Evolutionary conservation across 2,888 invertebrate species (phyloP), one percentile per base, ranked within the genome.

Genomic region (Aleiodes leptofemur): DNA sequence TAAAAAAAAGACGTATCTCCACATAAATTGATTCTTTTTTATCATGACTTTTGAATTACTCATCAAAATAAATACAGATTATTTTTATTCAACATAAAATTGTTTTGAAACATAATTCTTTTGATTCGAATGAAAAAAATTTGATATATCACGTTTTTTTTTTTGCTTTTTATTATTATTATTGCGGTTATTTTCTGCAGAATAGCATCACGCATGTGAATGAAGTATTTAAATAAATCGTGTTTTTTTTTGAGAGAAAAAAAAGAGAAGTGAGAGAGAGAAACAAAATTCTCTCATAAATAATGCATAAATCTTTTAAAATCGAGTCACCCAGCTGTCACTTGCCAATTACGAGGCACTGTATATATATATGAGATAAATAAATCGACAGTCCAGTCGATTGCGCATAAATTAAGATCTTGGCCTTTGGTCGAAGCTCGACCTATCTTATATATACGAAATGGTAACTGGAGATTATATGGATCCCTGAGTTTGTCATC

Each of bases 241-340:
- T 53, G 13, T 53, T 53, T 53, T 14, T 11, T 23, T 23, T 23
- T 1, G 23, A 23, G 23, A 23, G 34, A 38, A 31, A 31, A 31
- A 31, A 23, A 23, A 23, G 2, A n/a, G n/a, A n/a, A n/a, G n/a
- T n/a, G 23, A 23, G 23, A 23, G 23, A 23, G 23, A 31, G 34
- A 13, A 38, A n/a, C 38, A 38, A 38, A 38, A 38, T 38, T 38
- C 38, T 34, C 31, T n/a, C 61, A 61, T 61, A 53, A 69, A 69
- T 69, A 69, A 69, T 69, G 29, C 16, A 38, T 69, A 38, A 38
- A 38, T 38, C 38, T 38, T 38, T 38, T 8, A 38, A 38, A 38
- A 29, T 73, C 80, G 81, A 81, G 81, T 82, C 82, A 78, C 80
- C 73, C 82, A 82, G 83, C 83, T 84, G 84, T 83, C 84, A 84